A percentile compares a stretch with the other conserved stretches of the same genome.
These are phyloP conservation scores for Solea solea DNA, from an alignment of 2,113 vertebrate genomes.

Conservation along the genomic window DNA sequence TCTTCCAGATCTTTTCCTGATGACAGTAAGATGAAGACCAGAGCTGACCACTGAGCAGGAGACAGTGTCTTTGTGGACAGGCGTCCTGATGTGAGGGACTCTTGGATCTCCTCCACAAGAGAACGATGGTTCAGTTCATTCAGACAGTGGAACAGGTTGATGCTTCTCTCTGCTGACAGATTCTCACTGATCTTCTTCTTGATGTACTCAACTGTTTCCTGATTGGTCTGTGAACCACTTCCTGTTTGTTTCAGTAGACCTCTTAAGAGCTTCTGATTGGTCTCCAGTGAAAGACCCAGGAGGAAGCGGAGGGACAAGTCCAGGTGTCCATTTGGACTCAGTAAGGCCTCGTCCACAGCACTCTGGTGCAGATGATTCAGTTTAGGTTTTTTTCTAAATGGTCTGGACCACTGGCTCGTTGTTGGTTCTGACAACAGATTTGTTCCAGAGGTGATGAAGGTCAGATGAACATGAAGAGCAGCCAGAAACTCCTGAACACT, in stretches of 20 bases:
- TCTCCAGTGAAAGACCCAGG: constrained; percentile 34
- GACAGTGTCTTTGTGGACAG: constrained; percentile 15
- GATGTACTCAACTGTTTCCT: constrained; percentile 16
- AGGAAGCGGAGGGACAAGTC: constrained; percentile 54
- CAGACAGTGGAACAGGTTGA: constrained; percentile 31
- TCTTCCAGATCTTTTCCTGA: constrained; percentile 18
- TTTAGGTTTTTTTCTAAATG: neutral
- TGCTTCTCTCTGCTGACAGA: constrained; percentile 17
- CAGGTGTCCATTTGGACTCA: constrained; percentile 51
- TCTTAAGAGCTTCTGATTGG: constrained; percentile 17
- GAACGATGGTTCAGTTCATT: constrained; percentile 1
- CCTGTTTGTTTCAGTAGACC: constrained; percentile 1
- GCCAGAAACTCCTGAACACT: constrained; percentile 57
- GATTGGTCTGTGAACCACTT: neutral
- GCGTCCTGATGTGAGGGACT: constrained; percentile 7
- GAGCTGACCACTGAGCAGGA: constrained; percentile 34
- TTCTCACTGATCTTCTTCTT: constrained; percentile 22
- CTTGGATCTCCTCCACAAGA: constrained; percentile 27
- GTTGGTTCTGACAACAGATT: constrained; percentile 19
- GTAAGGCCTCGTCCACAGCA: constrained; percentile 43
- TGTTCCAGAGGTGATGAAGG: constrained; percentile 27
- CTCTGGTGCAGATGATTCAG: constrained; percentile 11
- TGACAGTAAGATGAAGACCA: constrained; percentile 39
- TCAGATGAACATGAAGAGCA: constrained; percentile 54
- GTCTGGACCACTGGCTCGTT: neutral